Percentiles rank a stretch among this genome's conserved stretches.
These are phyloP conservation scores for Hecatera dysodea DNA, from an alignment of 2,888 invertebrate genomes.

Conservation along the genomic window DNA sequence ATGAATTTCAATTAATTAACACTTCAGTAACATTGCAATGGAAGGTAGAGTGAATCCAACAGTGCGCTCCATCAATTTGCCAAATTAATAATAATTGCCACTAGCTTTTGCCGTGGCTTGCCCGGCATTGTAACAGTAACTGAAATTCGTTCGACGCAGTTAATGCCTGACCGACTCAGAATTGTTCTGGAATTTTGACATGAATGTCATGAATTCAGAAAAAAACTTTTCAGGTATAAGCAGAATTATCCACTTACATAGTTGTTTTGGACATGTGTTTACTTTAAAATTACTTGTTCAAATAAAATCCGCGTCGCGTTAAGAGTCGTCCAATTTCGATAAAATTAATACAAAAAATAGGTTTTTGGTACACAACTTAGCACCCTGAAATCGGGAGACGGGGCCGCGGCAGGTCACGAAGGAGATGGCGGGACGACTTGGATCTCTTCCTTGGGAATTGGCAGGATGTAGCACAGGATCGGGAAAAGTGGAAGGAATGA, in stretches of 20 bases:
- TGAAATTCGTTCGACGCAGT: slow-evolving; percentile 13
- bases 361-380: not conserved
- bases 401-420: no score
- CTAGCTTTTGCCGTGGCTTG: slow-evolving; percentile 9
- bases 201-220: not conserved
- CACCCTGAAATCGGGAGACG: not conserved
- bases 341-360: slow-evolving; percentile 18
- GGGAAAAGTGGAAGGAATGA: no score
- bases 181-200: not conserved
- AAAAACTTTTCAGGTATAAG: no score
- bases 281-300: not conserved
- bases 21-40: not conserved
- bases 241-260: no score
- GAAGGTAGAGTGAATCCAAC: slow-evolving; percentile 31
- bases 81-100: slow-evolving; percentile 41
- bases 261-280: no score
- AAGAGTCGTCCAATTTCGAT: not conserved
- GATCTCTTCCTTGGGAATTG: no score
- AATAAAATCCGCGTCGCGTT: not conserved
- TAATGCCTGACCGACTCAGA: not conserved
- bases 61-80: slow-evolving; percentile 45
- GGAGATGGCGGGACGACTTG: no score
- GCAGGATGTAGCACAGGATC: no score
- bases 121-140: not conserved
- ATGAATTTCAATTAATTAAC: slow-evolving; percentile 13